A percentile compares a stretch with the other conserved stretches of the same genome.
Conservation (phyloP, 1,140 invertebrate genomes). For the Myzus persicae region DNA sequence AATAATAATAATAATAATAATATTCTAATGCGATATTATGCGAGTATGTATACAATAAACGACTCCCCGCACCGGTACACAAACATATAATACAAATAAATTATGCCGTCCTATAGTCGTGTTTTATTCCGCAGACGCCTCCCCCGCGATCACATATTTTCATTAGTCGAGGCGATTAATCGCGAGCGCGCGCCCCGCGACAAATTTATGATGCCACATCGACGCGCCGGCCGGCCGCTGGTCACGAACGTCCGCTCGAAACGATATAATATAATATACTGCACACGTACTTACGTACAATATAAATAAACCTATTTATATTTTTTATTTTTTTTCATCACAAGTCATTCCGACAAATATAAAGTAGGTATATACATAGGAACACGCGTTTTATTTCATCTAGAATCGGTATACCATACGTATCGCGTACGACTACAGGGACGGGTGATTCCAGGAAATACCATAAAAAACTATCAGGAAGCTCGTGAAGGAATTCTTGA, state of each 20-base stretch:
- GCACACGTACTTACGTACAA: background rate
- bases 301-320: background rate
- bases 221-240: too few species aligned
- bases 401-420: background rate
- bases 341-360: background rate
- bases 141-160: slow-evolving; percentile 1
- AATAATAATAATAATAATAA: too few species aligned
- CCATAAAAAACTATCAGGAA: too few species aligned
- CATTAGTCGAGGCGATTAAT: background rate
- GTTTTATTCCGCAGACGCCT: background rate
- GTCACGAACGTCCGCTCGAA: slow-evolving; percentile 9
- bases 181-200: background rate
- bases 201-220: background rate
- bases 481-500: background rate
- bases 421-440: too few species aligned
- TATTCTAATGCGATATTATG: too few species aligned
- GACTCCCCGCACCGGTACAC: background rate
- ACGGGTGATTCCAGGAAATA: too few species aligned
- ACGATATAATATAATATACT: background rate
- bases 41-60: background rate
- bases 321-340: background rate
- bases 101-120: background rate
- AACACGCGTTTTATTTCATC: background rate
- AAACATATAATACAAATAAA: background rate
- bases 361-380: too few species aligned